Conservation (phyloP, 2,797 vertebrate genomes). For the Eurystomus glaucurus region DNA sequence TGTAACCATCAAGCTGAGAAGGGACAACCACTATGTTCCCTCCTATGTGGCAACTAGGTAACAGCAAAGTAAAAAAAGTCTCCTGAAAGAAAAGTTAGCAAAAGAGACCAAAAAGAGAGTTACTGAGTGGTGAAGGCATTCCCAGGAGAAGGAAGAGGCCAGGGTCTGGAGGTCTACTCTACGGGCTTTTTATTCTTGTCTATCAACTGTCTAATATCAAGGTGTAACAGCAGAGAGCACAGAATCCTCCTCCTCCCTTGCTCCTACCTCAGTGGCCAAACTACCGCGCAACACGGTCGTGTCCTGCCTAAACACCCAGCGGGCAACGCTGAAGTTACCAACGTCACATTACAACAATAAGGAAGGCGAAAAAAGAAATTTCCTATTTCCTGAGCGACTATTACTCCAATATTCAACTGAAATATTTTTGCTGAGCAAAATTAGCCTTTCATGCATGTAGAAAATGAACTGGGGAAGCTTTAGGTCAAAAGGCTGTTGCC, state of each 20-base stretch:
- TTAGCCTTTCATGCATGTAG: not conserved
- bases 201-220: not conserved
- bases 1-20: not conserved
- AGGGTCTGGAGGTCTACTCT: not conserved
- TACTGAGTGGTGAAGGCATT: not conserved
- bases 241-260: not conserved
- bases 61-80: not conserved
- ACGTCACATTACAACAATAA: fast-evolving
- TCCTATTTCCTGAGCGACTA: not conserved
- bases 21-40: not conserved
- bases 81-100: not conserved
- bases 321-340: not conserved
- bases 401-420: not conserved
- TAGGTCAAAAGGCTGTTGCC: conserved; percentile 16
- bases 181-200: not conserved
- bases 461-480: not conserved
- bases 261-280: not conserved
- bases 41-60: not conserved
- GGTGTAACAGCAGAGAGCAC: not conserved
- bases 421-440: conserved; percentile 15
- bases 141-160: not conserved
- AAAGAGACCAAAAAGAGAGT: not conserved
- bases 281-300: fast-evolving
- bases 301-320: fast-evolving
- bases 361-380: not conserved